Evolutionary conservation across 2,113 vertebrate species (phyloP).

Genomic region (Epinephelus fuscoguttatus): DNA sequence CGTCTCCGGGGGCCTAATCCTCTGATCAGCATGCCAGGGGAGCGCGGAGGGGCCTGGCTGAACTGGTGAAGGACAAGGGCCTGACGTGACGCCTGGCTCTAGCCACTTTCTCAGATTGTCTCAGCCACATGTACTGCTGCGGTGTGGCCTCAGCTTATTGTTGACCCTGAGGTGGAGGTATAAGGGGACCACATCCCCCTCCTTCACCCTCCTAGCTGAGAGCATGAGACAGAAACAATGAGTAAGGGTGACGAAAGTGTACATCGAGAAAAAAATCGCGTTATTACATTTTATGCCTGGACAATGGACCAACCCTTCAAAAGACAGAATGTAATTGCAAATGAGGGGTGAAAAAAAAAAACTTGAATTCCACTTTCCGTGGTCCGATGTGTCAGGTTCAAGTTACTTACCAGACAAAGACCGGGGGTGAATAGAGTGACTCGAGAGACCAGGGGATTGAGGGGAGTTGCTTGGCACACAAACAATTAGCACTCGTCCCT

Average conservation of each 20-base stretch:
- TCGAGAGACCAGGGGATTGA: conserved; percentile 65
- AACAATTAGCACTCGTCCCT: conserved; percentile 81
- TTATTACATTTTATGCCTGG: conserved; percentile 29
- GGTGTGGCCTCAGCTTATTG: conserved; percentile 68
- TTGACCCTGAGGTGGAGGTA: conserved; percentile 37
- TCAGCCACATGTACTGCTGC: conserved; percentile 74
- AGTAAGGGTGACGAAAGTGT: background rate
- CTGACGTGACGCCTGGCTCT: conserved; percentile 47
- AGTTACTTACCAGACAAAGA: conserved; percentile 75
- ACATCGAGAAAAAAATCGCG: conserved; percentile 16
- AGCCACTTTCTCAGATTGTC: conserved; percentile 73
- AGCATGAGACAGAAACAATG: conserved; percentile 3
- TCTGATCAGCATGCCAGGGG: conserved; percentile 85
- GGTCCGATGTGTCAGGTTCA: conserved; percentile 76
- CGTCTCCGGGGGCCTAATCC: conserved; percentile 79
- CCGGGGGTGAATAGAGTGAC: conserved; percentile 72
- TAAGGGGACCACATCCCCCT: conserved; percentile 21
- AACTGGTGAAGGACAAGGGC: conserved; percentile 41
- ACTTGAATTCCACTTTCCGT: conserved; percentile 34
- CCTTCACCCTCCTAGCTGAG: conserved; percentile 13
- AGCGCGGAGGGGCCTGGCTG: conserved; percentile 22
- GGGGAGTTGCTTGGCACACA: conserved; percentile 78
- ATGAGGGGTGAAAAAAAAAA: background rate
- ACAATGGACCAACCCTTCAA: background rate
- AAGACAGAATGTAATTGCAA: conserved; percentile 4